Evolutionary conservation across 37 sponge, comb jelly and placozoan species (phyloP).

Genomic region (Aplysina aerophoba): DNA sequence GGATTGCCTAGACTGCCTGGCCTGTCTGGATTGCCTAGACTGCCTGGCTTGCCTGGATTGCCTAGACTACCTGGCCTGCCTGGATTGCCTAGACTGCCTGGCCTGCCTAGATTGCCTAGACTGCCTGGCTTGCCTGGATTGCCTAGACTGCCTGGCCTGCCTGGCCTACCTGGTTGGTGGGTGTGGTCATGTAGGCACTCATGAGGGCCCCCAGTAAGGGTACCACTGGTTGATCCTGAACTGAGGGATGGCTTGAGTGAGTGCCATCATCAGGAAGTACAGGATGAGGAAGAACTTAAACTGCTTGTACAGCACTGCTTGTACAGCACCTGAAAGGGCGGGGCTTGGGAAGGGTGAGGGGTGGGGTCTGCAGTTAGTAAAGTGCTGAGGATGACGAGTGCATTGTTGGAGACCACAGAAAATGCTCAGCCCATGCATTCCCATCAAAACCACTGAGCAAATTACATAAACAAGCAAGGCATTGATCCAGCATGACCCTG

Average conservation of each 20-base stretch:
- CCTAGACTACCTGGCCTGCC: too few relatives aligned
- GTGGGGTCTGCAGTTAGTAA: not conserved
- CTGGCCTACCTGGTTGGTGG: not conserved
- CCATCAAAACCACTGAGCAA: not conserved
- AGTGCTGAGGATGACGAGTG: not conserved
- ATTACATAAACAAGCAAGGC: not conserved
- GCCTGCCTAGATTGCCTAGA: too few relatives aligned
- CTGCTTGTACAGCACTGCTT: conserved; percentile 88
- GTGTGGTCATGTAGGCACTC: not conserved
- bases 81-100: too few relatives aligned
- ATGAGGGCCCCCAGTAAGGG: conserved; percentile 97
- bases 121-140: too few relatives aligned
- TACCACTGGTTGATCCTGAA: conserved; percentile 88
- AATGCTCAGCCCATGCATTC: not conserved
- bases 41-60: too few relatives aligned
- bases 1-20: too few relatives aligned
- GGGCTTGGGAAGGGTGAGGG: not conserved
- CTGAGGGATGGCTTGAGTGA: conserved; percentile 86
- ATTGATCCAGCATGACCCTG: not conserved
- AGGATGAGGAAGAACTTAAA: conserved; percentile 96
- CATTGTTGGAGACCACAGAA: not conserved
- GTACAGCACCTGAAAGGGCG: too few relatives aligned
- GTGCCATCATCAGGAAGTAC: conserved; percentile 88
- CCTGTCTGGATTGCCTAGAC: too few relatives aligned
- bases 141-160: not conserved